Evolutionary conservation across 2,113 vertebrate species (phyloP).

Genomic region (Pachyramphus minor): DNA sequence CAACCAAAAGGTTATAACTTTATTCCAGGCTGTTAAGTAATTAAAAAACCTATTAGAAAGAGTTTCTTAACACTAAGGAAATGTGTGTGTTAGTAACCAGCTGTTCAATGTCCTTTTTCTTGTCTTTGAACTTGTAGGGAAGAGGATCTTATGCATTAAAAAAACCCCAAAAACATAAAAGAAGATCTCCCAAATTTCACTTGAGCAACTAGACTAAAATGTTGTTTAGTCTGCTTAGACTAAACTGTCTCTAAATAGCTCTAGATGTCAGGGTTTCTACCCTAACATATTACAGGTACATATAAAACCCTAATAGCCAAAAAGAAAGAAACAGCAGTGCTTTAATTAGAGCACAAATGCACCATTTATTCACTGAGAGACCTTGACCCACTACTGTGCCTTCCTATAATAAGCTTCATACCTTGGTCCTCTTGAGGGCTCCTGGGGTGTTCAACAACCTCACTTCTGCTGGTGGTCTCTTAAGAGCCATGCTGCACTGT

Average conservation of each 20-base stretch:
- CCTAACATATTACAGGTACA: not conserved
- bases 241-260: not conserved
- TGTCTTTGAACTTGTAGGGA: not conserved
- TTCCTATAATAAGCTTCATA: not conserved
- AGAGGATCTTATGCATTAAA: not conserved
- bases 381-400: not conserved
- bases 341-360: slow-evolving; percentile 36
- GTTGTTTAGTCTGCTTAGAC: not conserved
- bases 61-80: not conserved
- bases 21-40: not conserved
- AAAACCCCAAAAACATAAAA: no score
- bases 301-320: not conserved
- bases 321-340: not conserved
- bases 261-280: not conserved
- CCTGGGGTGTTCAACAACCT: not conserved
- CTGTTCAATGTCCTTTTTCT: not conserved
- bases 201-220: not conserved
- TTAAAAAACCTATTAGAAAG: not conserved
- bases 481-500: not conserved
- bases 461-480: not conserved
- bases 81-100: not conserved
- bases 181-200: not conserved
- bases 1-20: not conserved
- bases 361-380: not conserved
- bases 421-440: not conserved